These are phyloP conservation scores for Leptosomus discolor DNA, from an alignment of 2,113 vertebrate species.

Conservation along the genomic window DNA sequence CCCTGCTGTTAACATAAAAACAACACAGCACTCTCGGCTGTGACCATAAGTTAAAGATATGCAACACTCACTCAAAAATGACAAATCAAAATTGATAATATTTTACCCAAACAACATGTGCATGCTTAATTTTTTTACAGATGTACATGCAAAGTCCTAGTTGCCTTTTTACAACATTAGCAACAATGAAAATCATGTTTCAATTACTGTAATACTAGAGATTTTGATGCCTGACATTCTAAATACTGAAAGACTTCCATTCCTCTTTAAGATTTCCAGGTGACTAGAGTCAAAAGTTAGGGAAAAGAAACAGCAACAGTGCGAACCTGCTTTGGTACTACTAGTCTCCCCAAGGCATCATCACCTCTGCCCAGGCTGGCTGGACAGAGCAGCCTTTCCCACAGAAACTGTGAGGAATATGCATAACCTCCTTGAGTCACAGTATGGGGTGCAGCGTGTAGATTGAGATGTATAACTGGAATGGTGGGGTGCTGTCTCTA, in stretches of 20 bases:
- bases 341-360: not conserved
- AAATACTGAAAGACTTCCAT: not conserved
- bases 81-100: not conserved
- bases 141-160: not conserved
- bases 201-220: not conserved
- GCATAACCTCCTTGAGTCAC: not conserved
- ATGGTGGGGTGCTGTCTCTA: not conserved
- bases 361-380: not conserved
- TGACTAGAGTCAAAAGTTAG: not conserved
- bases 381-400: not conserved
- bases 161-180: not conserved
- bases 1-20: not conserved
- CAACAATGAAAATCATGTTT: not conserved
- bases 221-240: not conserved
- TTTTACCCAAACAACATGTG: not conserved
- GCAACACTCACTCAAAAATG: not conserved
- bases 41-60: not conserved
- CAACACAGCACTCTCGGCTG: not conserved
- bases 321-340: not conserved
- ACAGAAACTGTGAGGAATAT: not conserved
- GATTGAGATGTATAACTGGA: not conserved
- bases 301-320: not conserved
- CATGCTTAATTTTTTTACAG: not conserved
- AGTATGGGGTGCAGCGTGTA: fast-evolving
- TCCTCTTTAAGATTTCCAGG: not conserved